Base-by-base conservation (phyloP, 2,888 invertebrate genomes). In the Agonopterix heracliana region DNA sequence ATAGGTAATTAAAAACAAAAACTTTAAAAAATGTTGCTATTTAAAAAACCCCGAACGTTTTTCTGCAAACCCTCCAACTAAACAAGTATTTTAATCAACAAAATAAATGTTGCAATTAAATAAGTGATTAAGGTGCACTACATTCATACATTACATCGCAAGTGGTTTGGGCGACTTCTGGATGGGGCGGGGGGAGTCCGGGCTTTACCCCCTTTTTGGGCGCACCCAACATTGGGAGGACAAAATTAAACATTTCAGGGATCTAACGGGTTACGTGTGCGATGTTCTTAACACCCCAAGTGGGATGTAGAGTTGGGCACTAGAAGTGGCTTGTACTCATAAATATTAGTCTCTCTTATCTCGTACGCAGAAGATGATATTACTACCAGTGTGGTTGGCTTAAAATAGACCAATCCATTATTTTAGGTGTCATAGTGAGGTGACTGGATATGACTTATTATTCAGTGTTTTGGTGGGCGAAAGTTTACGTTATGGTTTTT, bases 21-120 rank as follows among this genome's bases (percentile, higher is more conserved):
- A 26, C 26, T 17, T 5, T 5, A 26, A 26, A 26, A 26, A 26
- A 7, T 26, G 1, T 1, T 3, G 5, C 26, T 26, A 17, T 0
- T 1, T 5, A 26, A 26, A 26, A 26, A 26, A 26, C 5, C 26
- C 5, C 26, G 26, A 26, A 26, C 4, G 11, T 12, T 41, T 12
- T 41, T 66, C 46, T 74, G 60, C 71, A 17, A 53, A 76, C 79
- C 48, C 50, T 78, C 66, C 71, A 56, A 61, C 68, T 68, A 71
- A 70, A 68, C 71, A 74, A 79, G 78, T 79, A 80, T 85, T 86
- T 84, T 85, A 87, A 88, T 86, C 79, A 87, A 86, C 77, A 81
- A 77, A 82, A 86, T 85, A 85, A 84, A 87, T 85, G 85, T 81
- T 72, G 76, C 80, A 84, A 86, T 85, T 83, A 86, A 82, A 78